Percentiles rank a stretch among this genome's conserved stretches.
These are phyloP conservation scores for Ceyx erithaca DNA, from an alignment of 2,797 vertebrate genomes.

Conservation along the genomic window DNA sequence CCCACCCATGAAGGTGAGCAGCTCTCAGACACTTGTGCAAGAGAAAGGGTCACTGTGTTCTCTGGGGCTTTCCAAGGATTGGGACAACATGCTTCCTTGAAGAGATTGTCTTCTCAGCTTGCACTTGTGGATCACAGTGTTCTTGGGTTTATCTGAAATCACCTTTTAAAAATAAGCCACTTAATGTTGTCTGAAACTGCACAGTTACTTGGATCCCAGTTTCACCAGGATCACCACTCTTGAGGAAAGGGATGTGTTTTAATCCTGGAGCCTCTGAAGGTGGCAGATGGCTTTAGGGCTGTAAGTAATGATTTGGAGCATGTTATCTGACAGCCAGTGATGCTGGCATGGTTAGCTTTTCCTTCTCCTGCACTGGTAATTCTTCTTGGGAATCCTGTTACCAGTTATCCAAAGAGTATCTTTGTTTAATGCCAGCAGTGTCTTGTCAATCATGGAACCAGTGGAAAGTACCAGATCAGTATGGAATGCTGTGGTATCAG, in stretches of 20 bases:
- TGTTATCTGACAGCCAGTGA: background rate
- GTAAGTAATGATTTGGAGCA: background rate
- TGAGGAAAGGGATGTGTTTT: background rate
- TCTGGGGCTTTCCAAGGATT: background rate
- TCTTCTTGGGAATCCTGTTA: background rate
- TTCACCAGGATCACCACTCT: background rate
- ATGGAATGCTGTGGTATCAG: background rate
- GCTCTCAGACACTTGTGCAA: background rate
- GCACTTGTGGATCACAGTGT: background rate
- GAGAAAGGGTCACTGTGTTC: background rate
- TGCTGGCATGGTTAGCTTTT: background rate
- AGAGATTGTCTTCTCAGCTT: background rate
- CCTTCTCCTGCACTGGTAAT: background rate
- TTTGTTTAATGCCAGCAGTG: background rate
- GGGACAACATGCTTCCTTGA: background rate
- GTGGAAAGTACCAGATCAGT: background rate
- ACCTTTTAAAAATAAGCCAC: background rate
- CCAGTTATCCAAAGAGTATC: background rate
- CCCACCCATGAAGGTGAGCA: conserved; percentile 92
- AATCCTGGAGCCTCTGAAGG: background rate
- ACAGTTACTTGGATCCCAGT: background rate
- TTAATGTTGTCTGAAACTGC: background rate
- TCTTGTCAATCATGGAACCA: background rate
- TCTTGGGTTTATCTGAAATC: background rate
- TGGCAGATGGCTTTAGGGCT: conserved; percentile 1